Conservation (phyloP, 2,797 vertebrate species). For the Sebastiscus tertius region DNA sequence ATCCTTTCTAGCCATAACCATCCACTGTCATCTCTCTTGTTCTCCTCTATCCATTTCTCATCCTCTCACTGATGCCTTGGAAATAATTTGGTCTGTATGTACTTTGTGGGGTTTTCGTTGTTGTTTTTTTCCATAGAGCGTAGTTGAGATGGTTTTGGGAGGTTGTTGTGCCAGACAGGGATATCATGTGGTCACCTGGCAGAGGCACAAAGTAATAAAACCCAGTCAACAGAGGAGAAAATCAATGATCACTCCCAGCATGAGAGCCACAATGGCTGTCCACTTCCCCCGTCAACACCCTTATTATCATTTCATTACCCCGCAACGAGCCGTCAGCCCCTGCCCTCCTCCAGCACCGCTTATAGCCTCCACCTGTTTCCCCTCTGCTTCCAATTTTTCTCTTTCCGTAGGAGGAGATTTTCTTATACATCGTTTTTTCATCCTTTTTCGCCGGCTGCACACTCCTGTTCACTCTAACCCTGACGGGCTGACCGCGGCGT, state of each 20-base stretch:
- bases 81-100: slow-evolving; percentile 18
- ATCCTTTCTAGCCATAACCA: neutral
- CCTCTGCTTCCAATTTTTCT: slow-evolving; percentile 4
- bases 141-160: neutral
- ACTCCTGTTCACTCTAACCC: slow-evolving; percentile 45
- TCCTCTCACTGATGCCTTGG: slow-evolving; percentile 1
- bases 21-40: slow-evolving; percentile 9
- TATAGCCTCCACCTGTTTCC: slow-evolving; percentile 38
- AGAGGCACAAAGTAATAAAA: slow-evolving; percentile 67
- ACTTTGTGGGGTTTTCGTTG: neutral
- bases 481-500: slow-evolving; percentile 46
- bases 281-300: slow-evolving; percentile 64
- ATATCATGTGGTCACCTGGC: slow-evolving; percentile 69
- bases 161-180: slow-evolving; percentile 12
- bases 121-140: slow-evolving; percentile 3
- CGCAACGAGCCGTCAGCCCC: slow-evolving; percentile 45
- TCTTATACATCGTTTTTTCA: slow-evolving; percentile 25
- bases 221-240: slow-evolving; percentile 78
- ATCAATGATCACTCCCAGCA: slow-evolving; percentile 79
- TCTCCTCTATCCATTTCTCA: neutral
- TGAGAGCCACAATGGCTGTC: slow-evolving; percentile 58
- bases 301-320: slow-evolving; percentile 80
- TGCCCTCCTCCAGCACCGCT: slow-evolving; percentile 10
- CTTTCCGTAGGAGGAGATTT: slow-evolving; percentile 64
- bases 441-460: slow-evolving; percentile 28